Conservation (phyloP, 2,888 invertebrate genomes). For the Coenonympha glycerion region DNA sequence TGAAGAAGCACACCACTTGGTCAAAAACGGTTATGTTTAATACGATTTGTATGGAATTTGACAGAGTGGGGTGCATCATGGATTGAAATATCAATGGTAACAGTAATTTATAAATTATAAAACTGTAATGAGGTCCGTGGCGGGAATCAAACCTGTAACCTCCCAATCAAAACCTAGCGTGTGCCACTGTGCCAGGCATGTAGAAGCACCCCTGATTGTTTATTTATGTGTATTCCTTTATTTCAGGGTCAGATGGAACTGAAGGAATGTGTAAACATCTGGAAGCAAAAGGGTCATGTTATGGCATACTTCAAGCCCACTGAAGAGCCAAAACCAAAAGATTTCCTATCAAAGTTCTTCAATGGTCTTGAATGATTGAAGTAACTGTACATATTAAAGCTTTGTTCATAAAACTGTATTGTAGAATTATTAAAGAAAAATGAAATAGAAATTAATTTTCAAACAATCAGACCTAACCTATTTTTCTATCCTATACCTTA, state of each 20-base stretch:
- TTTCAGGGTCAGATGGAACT: conserved; percentile 95
- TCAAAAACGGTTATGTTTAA: no score
- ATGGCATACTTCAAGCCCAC: conserved; percentile 93
- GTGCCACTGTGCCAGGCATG: no score
- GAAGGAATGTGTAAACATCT: conserved; percentile 87
- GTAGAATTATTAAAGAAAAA: conserved; percentile 42
- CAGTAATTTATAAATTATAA: no score
- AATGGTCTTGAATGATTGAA: conserved; percentile 75
- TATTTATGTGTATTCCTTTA: not conserved
- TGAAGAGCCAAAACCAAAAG: conserved; percentile 87
- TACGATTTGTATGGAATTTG: no score
- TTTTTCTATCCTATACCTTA: not conserved
- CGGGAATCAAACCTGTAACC: no score
- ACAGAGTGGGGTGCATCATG: no score
- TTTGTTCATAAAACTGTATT: conserved; percentile 3
- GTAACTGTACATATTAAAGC: conserved; percentile 7
- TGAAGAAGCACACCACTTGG: no score
- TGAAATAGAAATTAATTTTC: conserved; percentile 28
- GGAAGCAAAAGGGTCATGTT: conserved; percentile 92
- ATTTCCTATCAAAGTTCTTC: conserved; percentile 94
- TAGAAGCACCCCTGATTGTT: no score
- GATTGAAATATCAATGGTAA: no score
- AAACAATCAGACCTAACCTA: no score
- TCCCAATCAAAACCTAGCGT: no score
- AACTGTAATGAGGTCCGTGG: no score